Base-by-base conservation (phyloP, 2,888 invertebrate species). In the Drosophila leonis region DNA sequence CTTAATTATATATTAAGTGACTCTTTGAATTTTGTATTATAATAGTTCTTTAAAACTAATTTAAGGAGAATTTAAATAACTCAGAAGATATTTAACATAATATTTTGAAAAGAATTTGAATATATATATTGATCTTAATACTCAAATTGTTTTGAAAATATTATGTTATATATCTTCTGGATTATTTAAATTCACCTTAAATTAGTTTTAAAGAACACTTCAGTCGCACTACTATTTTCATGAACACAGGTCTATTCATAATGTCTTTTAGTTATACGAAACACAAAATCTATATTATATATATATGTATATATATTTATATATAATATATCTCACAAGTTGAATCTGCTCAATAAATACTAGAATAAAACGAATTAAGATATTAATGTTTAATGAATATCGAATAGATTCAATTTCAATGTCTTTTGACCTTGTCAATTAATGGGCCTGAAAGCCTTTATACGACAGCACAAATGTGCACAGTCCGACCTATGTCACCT, bases 401-500 rank as follows among this genome's bases (percentile, higher is more conserved):
- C n/a, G 27, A n/a, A 18, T 48, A 5, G 18, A 18, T 48, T 48
- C 12, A 18, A 31, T 48, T 48, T 48, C 29, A 12, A 2, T 12
- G 48, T 24, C 13, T 12, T 42, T 44, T 51, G 56, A 52, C 56
- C 65, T 64, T 65, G 42, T 42, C 56, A 56, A 49, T 24, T 37
- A 4, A 15, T 12, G 37, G 13, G 15, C 15, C 20, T 4, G 20
- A 15, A 31, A 35, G 57, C 9, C 24, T 33, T 12, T 9, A 27
- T 5, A n/a, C 3, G 27, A 35, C 18, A 2, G n/a, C 15, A 7
- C 7, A 18, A 35, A 18, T 31, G 31, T 7, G 48, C 48, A 13
- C 31, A 41, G 18, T 20, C 57, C 48, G 63, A 61, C 72, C 65
- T 51, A 41, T 69, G 54, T 73, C 73, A 75, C 57, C 74, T 59